A percentile compares a stretch with the other conserved stretches of the same genome.
Evolutionary conservation across 35 echinoderm and acorn worm species (phyloP).

Genomic region (Apostichopus californicus): DNA sequence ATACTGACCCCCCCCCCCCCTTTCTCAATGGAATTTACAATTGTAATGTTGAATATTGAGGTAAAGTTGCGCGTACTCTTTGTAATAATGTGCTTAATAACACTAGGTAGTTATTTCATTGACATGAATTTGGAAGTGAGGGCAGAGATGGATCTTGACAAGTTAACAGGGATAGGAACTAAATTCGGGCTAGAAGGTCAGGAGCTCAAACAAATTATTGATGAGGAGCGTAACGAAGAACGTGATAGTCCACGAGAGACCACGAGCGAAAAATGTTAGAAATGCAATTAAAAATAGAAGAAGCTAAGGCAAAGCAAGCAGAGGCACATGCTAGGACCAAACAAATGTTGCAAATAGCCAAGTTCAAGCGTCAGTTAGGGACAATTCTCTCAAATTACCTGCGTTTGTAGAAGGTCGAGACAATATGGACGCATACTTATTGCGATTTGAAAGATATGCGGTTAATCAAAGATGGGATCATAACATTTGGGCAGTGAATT

Average conservation of each 20-base stretch:
- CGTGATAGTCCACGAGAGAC: neutral
- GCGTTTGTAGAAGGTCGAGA: conserved; percentile 25
- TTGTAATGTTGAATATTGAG: no score
- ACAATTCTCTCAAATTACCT: conserved; percentile 34
- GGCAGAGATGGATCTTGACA: neutral
- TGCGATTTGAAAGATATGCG: conserved; percentile 51
- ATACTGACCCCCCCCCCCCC: no score
- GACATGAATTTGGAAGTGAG: neutral
- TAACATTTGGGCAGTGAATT: neutral
- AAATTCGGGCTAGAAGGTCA: neutral
- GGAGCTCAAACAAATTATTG: neutral
- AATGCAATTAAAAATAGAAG: conserved; percentile 35
- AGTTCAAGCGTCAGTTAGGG: neutral
- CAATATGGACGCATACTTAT: conserved; percentile 36
- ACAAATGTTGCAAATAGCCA: neutral
- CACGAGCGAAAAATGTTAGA: neutral
- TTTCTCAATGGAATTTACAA: no score
- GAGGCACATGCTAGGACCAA: neutral
- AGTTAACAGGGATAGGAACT: neutral
- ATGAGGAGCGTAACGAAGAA: neutral
- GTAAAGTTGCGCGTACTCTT: no score
- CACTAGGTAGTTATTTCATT: no score
- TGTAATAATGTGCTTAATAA: no score
- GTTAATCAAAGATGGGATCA: conserved; percentile 29
- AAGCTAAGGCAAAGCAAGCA: neutral